A percentile compares a stretch with the other conserved stretches of the same genome.
Conservation (phyloP, 2,888 invertebrate genomes). For the Acanthosepion lycidas region DNA sequence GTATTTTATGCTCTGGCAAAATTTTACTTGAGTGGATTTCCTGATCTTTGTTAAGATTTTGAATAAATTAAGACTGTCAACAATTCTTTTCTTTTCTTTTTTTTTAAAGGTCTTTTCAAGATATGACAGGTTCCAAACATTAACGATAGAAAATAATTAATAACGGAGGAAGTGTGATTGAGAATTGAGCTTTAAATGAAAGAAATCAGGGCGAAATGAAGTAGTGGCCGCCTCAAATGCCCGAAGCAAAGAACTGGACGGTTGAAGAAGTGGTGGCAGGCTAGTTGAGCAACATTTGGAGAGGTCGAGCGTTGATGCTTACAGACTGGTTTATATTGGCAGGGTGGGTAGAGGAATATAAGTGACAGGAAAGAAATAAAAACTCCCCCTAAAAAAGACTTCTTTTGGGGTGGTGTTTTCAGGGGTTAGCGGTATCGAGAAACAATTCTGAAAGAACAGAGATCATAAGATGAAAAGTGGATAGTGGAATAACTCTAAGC, state of each 20-base stretch:
- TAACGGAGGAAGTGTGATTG: neutral
- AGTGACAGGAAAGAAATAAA: neutral
- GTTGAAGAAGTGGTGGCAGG: neutral
- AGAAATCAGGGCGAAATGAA: neutral
- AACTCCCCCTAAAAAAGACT: neutral
- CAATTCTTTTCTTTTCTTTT: neutral
- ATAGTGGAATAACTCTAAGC: neutral
- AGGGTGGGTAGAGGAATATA: neutral
- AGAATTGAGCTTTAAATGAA: neutral
- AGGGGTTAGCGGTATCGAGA: neutral
- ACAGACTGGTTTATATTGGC: neutral
- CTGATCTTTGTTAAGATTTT: neutral
- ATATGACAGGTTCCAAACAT: neutral
- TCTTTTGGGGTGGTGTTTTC: neutral
- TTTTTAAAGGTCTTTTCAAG: neutral
- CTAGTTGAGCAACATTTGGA: neutral
- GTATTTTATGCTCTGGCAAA: too few species aligned
- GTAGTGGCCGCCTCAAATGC: neutral
- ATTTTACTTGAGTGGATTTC: too few species aligned
- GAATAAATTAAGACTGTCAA: neutral
- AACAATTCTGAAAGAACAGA: neutral
- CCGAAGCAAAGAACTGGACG: neutral
- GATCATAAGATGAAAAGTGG: neutral
- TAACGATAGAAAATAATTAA: neutral
- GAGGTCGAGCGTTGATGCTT: neutral